phyloP scores from a whole-genome alignment of 2,888 invertebrate species.

The Pteria penguin region DNA sequence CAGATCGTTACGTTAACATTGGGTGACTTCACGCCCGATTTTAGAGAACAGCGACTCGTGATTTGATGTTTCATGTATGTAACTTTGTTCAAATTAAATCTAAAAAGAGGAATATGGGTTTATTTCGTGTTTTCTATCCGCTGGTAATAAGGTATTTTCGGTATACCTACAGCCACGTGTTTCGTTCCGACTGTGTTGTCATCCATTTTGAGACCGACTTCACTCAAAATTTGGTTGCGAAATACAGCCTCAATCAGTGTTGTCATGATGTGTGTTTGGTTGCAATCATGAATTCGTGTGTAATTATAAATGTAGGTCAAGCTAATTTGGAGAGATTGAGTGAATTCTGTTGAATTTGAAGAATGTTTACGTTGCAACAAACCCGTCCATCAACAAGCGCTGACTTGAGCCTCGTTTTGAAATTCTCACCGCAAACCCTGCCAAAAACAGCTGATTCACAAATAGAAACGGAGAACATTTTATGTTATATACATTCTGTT shows the following conservation, averaged over 20 bases:
- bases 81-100: too few relatives aligned
- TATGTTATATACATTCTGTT: not conserved
- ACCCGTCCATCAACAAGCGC: too few relatives aligned
- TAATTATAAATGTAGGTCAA: not conserved
- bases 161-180: not conserved
- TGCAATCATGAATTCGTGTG: not conserved
- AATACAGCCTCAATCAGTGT: not conserved
- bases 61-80: too few relatives aligned
- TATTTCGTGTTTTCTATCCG: too few relatives aligned
- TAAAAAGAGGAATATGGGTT: too few relatives aligned
- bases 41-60: too few relatives aligned
- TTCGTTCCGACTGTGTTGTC: not conserved
- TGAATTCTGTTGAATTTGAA: not conserved
- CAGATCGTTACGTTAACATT: too few relatives aligned
- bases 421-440: too few relatives aligned
- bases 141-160: too few relatives aligned
- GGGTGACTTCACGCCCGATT: too few relatives aligned
- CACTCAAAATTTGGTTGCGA: not conserved
- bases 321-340: not conserved
- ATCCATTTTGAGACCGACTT: not conserved
- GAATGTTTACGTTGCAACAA: not conserved
- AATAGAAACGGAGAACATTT: too few relatives aligned
- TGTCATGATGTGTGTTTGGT: not conserved
- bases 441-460: too few relatives aligned
- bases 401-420: not conserved